Evolutionary conservation across 2,113 vertebrate genomes (phyloP).

Genomic region (Myotis lucifugus): DNA sequence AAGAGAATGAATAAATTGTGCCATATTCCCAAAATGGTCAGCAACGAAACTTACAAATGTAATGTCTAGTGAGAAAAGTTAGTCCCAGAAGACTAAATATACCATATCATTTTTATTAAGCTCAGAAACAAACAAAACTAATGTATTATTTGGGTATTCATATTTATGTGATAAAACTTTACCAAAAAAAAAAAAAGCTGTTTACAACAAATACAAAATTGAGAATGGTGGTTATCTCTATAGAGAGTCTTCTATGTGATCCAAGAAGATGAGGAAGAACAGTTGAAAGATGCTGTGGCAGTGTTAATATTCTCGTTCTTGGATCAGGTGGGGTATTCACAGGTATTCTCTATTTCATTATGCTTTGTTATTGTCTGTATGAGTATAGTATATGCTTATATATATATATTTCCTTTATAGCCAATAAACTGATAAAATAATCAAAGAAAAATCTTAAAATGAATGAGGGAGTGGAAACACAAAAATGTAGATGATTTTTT

Average conservation of each 20-base stretch:
- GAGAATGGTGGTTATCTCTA: neutral
- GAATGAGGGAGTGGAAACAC: neutral
- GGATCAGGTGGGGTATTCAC: neutral
- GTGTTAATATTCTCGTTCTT: neutral
- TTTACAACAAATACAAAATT: constrained; percentile 1
- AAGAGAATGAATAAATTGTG: neutral
- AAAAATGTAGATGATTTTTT: neutral
- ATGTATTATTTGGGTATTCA: neutral
- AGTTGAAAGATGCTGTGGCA: neutral
- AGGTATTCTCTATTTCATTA: neutral
- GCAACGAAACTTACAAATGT: neutral
- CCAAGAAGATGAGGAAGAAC: neutral
- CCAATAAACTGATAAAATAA: neutral
- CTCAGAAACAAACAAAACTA: neutral
- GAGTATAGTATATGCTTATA: neutral
- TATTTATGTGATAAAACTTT: neutral
- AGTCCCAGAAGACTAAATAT: neutral
- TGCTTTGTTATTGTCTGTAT: neutral
- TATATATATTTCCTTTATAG: neutral
- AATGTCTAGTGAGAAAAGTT: neutral
- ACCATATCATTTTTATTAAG: neutral
- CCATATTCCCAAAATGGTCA: too few relatives aligned
- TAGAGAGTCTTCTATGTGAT: neutral
- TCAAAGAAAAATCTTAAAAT: neutral
- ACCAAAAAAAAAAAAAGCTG: neutral